Evolutionary conservation across 2,113 vertebrate genomes (phyloP).

Genomic region (Hypocryptadius cinnamomeus): DNA sequence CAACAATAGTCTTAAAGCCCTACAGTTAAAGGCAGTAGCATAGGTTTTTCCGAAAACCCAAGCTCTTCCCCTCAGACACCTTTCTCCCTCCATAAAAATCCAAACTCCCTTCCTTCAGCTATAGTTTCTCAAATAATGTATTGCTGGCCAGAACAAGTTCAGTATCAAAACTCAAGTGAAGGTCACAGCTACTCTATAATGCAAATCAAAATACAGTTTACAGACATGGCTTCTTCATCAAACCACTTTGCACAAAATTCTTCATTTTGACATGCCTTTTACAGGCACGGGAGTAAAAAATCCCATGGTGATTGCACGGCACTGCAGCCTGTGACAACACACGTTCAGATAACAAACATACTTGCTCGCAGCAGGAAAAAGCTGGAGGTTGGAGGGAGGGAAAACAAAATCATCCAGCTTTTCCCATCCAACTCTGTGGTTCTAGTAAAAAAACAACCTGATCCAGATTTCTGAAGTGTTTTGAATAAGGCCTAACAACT

Average conservation of each 20-base stretch:
- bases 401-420: neutral
- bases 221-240: neutral
- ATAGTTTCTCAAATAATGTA: neutral
- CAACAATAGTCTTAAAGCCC: neutral
- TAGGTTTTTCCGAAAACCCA: neutral
- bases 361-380: neutral
- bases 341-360: neutral
- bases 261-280: neutral
- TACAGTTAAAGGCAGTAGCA: neutral
- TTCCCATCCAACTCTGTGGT: neutral
- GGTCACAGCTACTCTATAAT: neutral
- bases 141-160: neutral
- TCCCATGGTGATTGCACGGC: fast-evolving
- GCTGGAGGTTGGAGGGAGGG: fast-evolving
- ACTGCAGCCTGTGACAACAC: neutral
- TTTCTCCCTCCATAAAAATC: neutral
- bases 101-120: neutral
- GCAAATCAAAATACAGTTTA: neutral
- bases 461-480: neutral
- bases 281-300: neutral
- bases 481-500: neutral
- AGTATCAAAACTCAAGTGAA: neutral
- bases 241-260: neutral
- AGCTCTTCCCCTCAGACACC: neutral
- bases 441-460: neutral